Base-by-base conservation (phyloP, 2,888 invertebrate species). In the Hecatera dysodea region DNA sequence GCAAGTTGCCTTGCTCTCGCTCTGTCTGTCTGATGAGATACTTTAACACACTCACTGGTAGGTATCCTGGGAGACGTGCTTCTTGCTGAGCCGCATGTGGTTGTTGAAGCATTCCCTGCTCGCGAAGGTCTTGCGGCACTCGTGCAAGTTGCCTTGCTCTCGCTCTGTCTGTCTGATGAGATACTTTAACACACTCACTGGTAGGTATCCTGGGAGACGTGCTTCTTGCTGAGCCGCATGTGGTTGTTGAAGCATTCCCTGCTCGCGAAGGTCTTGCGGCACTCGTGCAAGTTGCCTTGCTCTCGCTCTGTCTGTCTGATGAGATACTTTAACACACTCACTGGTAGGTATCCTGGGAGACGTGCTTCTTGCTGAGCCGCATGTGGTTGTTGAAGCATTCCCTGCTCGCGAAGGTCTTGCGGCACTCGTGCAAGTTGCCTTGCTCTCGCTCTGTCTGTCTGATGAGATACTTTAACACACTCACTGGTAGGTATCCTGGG, bases 321-420 rank as follows among this genome's bases (percentile, higher is more conserved):
- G 33, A 2, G 29, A 39, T 12, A 44, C 4, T 19, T 44, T 17
- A 44, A 15, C 5, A 50, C 27, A 53, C 52, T 53, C 29, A 53
- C 95, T 85, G 85, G 50, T 93, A 94, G 0, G 90, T 85, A n/a
- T 90, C 88, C 59, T 93, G 93, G 0, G 88, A 86, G 0, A 93
- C 95, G 67, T 96, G 95, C 9, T 89, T 73, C 82, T 95, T 95
- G 86, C 95, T 95, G 11, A 96, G 88, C 33, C 90, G 70, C 93
- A 95, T 93, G 69, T 95, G 96, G 75, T 96, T 95, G 76, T 93
- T 93, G 76, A 92, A 93, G 67, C 95, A 95, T 81, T 96, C 95
- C 0, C 93, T 64, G 66, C 93, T 93, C 1, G 92, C 88, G 86
- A 96, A 95, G 0, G 84, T 92, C 85, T 95, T 95, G 12, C 92